phyloP scores from a whole-genome alignment of 1,140 invertebrate genomes.

The Aphaenogaster floridana region DNA sequence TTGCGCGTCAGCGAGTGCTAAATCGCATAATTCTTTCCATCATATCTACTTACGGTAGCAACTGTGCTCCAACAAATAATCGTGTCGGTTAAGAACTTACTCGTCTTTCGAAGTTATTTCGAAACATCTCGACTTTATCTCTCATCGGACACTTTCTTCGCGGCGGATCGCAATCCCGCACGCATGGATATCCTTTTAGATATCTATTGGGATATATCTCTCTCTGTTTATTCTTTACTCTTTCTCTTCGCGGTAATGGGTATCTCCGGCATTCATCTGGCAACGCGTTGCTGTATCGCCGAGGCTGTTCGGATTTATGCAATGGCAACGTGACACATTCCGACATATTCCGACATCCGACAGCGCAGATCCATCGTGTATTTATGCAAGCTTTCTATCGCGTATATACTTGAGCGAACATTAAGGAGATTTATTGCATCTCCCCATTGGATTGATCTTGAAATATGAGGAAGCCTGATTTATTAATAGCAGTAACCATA shows the following conservation, averaged over 20 bases:
- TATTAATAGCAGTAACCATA: not conserved
- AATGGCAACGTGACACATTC: conserved; percentile 66
- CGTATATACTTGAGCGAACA: not conserved
- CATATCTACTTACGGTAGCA: not conserved
- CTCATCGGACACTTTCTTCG: conserved; percentile 62
- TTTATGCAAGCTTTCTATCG: not conserved
- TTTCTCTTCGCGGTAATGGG: conserved; percentile 1
- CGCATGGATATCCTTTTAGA: conserved; percentile 20
- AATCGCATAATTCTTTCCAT: not conserved
- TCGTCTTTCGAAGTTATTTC: conserved; percentile 63
- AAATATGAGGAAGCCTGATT: not conserved
- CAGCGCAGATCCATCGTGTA: not conserved
- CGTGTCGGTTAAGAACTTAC: not conserved
- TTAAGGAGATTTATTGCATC: not conserved
- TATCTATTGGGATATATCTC: not conserved
- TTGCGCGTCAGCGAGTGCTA: not conserved
- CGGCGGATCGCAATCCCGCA: conserved; percentile 37
- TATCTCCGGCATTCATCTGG: conserved; percentile 67
- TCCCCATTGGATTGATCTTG: not conserved
- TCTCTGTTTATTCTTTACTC: not conserved
- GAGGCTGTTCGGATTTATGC: conserved; percentile 69
- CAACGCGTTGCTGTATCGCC: conserved; percentile 52
- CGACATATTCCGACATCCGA: conserved; percentile 10
- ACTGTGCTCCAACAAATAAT: conserved; percentile 57
- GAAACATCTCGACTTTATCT: conserved; percentile 65